phyloP scores from a whole-genome alignment of 2,888 invertebrate species.

The Ormyrus rosae region DNA sequence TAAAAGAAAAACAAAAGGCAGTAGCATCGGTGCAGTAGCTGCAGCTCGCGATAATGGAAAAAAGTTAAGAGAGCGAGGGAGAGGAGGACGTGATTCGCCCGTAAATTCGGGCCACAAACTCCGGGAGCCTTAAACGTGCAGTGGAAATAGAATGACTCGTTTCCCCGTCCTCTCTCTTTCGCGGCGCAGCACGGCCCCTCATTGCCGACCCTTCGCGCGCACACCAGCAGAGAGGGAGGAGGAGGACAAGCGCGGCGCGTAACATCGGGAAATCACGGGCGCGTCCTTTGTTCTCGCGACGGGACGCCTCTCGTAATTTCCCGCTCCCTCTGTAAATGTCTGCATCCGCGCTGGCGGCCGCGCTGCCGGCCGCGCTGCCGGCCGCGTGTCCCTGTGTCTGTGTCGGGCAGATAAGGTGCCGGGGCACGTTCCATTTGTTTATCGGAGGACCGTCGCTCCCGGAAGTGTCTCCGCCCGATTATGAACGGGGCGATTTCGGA shows the following conservation, averaged over 20 bases:
- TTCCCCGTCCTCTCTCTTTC: conserved; percentile 24
- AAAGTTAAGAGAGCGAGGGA: conserved; percentile 46
- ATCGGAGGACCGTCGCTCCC: conserved; percentile 12
- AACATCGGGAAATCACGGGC: conserved; percentile 55
- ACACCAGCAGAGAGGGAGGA: conserved; percentile 6
- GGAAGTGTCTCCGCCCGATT: conserved; percentile 8
- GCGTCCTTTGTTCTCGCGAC: conserved; percentile 53
- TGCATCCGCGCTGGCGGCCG: not conserved
- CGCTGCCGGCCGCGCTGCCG: not conserved
- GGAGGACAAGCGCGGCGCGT: conserved; percentile 24
- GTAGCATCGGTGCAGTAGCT: too few species aligned
- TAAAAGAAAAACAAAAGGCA: conserved; percentile 1
- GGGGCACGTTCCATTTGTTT: conserved; percentile 55
- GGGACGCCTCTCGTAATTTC: conserved; percentile 54
- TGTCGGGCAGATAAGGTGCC: conserved; percentile 49
- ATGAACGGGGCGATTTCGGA: conserved; percentile 2
- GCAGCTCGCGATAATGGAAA: conserved; percentile 32
- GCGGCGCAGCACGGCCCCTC: not conserved
- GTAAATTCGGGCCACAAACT: conserved; percentile 56
- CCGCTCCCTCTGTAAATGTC: conserved; percentile 2
- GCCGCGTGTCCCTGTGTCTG: not conserved
- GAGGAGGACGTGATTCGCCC: conserved; percentile 56
- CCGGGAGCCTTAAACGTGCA: conserved; percentile 57
- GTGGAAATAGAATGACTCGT: conserved; percentile 58
- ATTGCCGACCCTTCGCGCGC: not conserved